A percentile compares a stretch with the other conserved stretches of the same genome.
These are phyloP conservation scores for Takifugu rubripes DNA, from an alignment of 2,797 vertebrate species.

Conservation along the genomic window DNA sequence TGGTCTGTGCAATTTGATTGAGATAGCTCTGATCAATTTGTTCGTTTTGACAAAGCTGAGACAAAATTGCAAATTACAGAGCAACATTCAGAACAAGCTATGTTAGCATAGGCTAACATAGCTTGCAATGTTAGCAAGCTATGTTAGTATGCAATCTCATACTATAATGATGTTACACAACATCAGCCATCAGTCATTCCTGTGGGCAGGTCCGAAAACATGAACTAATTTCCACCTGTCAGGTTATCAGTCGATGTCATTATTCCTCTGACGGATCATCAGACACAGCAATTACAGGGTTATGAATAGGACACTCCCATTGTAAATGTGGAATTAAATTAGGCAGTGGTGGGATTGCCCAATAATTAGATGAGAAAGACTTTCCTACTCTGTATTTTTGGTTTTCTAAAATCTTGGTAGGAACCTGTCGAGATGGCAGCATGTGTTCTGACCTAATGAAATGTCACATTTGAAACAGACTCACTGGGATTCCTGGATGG, in stretches of 20 bases:
- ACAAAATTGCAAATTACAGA: not conserved
- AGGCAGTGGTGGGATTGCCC: conserved; percentile 24
- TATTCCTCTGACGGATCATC: conserved; percentile 14
- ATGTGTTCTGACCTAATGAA: not conserved
- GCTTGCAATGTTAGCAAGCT: too few species aligned
- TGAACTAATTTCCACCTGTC: not conserved
- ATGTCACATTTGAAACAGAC: not conserved
- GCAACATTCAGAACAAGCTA: not conserved
- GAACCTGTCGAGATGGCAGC: not conserved
- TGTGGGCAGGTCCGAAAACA: not conserved
- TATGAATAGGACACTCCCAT: conserved; percentile 44
- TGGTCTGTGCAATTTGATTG: too few species aligned
- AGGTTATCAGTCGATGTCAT: conserved; percentile 6
- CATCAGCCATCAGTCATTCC: too few species aligned
- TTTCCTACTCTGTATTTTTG: conserved; percentile 12
- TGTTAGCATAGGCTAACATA: too few species aligned
- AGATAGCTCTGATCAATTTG: too few species aligned
- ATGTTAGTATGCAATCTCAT: too few species aligned
- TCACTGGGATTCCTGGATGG: conserved; percentile 83
- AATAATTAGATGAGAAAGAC: conserved; percentile 39
- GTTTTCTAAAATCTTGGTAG: conserved; percentile 18
- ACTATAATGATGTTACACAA: too few species aligned
- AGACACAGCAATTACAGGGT: conserved; percentile 35
- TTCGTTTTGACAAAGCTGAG: too few species aligned
- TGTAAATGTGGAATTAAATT: conserved; percentile 39